Evolutionary conservation across 2,888 invertebrate genomes (phyloP), one percentile per base, ranked within the genome.

Genomic region (Eupithecia vulgata): DNA sequence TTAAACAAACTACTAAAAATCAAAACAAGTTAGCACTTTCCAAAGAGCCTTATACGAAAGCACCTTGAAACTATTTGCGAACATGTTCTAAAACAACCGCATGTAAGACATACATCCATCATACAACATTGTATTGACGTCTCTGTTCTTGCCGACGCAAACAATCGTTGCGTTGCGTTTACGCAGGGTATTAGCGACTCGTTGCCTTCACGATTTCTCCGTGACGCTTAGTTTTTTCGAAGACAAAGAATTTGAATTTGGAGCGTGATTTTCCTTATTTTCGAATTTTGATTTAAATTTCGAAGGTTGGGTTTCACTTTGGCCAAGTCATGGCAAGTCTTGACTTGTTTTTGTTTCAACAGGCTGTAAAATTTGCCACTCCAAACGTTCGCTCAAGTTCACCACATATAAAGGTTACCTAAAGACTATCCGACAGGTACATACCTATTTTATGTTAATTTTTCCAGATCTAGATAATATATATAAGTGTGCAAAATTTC

Each of bases 61-160:
- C 34, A 65, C 70, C 68, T 75, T 68, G 64, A 68, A 67, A 70
- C 42, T 68, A 70, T 75, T 72, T 70, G 70, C 75, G 42, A 34
- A 68, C 7, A 74, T 64, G 40, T 69, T 74, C 21, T 48, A 66
- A 40, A 65, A 71, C 30, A 21, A 67, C 21, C 57, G 21, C 64
- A 30, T 10, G 48, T 34, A 21, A 30, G 0, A 34, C 12, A 25
- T 57, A 42, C 42, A 17, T 15, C 42, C 42, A 45, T n/a, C 45
- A 48, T 48, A n/a, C 48, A 59, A 71, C 64, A 65, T 66, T 40
- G 70, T 70, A 45, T 66, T 67, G 68, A 64, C 68, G 70, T 59
- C 68, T 91, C 82, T 87, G 89, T 90, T 88, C 89, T 90, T 83
- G 88, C 92, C 86, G 79, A 76, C 75, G 84, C 82, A 90, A 90